Evolutionary conservation across 2,113 vertebrate species (phyloP).

Genomic region (Sardina pilchardus): DNA sequence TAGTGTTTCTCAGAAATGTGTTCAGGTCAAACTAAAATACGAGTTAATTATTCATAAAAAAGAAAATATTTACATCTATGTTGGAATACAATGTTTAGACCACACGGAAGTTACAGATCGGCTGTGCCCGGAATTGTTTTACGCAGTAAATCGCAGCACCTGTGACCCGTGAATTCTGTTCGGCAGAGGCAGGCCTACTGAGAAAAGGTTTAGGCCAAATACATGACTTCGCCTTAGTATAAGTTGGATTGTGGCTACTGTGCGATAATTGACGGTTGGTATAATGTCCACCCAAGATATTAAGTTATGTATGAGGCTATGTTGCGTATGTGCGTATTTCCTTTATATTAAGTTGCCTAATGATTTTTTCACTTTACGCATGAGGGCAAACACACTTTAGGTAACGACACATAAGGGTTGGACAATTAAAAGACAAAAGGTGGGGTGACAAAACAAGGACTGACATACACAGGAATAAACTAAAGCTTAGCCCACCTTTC

Average conservation of each 20-base stretch:
- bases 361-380: neutral
- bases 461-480: neutral
- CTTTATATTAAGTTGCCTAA: neutral
- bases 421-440: neutral
- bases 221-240: neutral
- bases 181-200: neutral
- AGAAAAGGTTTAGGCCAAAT: neutral
- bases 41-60: slow-evolving; percentile 29
- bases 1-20: neutral
- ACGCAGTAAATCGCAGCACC: neutral
- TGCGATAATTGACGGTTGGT: neutral
- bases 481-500: neutral
- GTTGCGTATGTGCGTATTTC: too few relatives aligned
- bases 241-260: neutral
- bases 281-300: neutral
- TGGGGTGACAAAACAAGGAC: neutral
- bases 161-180: neutral
- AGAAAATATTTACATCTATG: neutral
- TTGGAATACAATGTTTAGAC: neutral
- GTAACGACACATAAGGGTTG: neutral
- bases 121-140: neutral
- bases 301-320: too few relatives aligned
- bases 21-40: neutral
- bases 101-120: neutral
- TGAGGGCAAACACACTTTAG: neutral